phyloP scores from a whole-genome alignment of 1,140 invertebrate species.

The Ctenoplectra terminalis region DNA sequence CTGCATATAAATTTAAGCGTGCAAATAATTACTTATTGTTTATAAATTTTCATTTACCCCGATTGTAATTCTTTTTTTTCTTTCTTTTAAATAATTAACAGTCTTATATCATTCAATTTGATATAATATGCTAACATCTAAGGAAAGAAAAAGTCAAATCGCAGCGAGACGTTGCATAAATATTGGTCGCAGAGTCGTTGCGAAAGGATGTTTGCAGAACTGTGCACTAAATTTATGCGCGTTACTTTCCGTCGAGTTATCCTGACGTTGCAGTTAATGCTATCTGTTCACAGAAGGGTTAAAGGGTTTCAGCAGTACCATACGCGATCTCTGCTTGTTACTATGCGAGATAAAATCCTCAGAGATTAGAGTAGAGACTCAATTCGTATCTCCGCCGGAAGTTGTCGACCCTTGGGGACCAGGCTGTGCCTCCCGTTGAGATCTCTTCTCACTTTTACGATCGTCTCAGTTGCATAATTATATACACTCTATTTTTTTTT shows the following conservation, averaged over 20 bases:
- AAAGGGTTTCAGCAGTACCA: conserved; percentile 55
- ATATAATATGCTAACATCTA: too few species aligned
- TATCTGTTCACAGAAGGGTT: conserved; percentile 61
- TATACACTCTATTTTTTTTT: not conserved
- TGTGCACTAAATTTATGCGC: conserved; percentile 32
- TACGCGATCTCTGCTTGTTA: conserved; percentile 53
- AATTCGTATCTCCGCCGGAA: conserved; percentile 69
- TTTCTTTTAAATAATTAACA: too few species aligned
- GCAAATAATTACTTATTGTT: too few species aligned
- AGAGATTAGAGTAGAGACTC: conserved; percentile 58
- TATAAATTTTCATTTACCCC: too few species aligned
- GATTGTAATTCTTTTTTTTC: too few species aligned
- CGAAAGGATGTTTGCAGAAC: conserved; percentile 33
- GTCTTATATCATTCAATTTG: too few species aligned
- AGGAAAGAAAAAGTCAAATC: not conserved
- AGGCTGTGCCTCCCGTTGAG: conserved; percentile 1
- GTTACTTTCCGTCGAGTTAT: conserved; percentile 39
- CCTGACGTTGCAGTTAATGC: conserved; percentile 23
- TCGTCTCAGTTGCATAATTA: conserved; percentile 37
- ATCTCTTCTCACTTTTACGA: not conserved
- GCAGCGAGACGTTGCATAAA: not conserved
- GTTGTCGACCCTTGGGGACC: conserved; percentile 37
- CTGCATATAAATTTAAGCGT: too few species aligned
- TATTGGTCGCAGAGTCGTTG: not conserved
- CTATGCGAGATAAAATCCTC: conserved; percentile 68